phyloP scores from a whole-genome alignment of 2,888 invertebrate genomes.

The Callyntrura guangdongensis region DNA sequence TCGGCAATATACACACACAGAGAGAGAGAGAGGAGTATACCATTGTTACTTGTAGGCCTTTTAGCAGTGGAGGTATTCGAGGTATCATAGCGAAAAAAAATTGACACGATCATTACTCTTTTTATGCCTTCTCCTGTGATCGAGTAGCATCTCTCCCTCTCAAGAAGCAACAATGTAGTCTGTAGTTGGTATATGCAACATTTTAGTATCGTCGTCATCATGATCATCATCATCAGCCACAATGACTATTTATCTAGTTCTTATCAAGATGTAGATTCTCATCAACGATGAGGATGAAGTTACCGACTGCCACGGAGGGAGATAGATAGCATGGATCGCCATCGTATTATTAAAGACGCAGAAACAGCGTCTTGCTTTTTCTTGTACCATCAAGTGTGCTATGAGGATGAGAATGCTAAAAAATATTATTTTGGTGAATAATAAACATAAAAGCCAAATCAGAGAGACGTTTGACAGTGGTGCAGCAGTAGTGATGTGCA shows the following conservation, averaged over 20 bases:
- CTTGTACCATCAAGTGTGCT: not conserved
- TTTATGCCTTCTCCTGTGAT: not conserved
- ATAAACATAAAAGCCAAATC: slow-evolving; percentile 26
- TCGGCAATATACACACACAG: not conserved
- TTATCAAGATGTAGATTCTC: slow-evolving; percentile 29
- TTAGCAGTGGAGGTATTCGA: not conserved
- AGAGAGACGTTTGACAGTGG: slow-evolving; percentile 8
- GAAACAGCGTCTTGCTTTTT: too few species aligned
- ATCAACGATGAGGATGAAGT: not conserved
- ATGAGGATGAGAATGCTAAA: not conserved
- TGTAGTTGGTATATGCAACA: not conserved
- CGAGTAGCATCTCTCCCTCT: slow-evolving; percentile 34
- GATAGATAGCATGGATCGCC: slow-evolving; percentile 33
- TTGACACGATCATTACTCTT: slow-evolving; percentile 73
- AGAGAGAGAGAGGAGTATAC: not conserved
- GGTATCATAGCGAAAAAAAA: slow-evolving; percentile 49
- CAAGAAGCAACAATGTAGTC: not conserved
- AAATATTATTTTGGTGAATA: slow-evolving; percentile 47
- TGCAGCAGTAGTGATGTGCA: not conserved
- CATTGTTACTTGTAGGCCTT: not conserved
- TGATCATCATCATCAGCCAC: not conserved
- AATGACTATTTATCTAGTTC: slow-evolving; percentile 22
- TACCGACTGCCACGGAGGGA: too few species aligned
- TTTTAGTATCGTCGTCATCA: not conserved
- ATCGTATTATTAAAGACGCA: not conserved